A percentile compares a stretch with the other conserved stretches of the same genome.
These are phyloP conservation scores for Lophura nycthemera DNA, from an alignment of 2,113 vertebrate genomes.

Conservation along the genomic window DNA sequence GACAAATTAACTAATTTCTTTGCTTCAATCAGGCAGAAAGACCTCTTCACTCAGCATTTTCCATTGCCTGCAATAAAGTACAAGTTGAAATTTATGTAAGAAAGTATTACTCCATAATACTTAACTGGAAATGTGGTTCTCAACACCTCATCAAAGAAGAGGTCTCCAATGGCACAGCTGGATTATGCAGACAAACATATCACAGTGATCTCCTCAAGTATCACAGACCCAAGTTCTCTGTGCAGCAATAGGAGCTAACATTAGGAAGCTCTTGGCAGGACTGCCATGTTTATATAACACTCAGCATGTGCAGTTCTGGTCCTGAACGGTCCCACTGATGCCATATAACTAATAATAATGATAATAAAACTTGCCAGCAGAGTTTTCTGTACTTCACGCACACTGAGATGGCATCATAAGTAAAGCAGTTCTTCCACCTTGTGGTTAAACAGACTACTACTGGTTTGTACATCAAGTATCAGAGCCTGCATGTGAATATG, in stretches of 20 bases:
- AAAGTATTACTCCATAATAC: neutral
- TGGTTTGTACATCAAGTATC: neutral
- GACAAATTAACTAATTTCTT: neutral
- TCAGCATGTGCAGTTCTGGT: neutral
- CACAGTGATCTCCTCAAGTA: neutral
- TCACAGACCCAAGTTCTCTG: neutral
- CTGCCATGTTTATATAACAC: neutral
- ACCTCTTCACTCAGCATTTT: neutral
- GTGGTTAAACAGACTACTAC: slow-evolving; percentile 50
- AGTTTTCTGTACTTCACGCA: neutral
- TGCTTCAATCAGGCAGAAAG: neutral
- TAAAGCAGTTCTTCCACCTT: slow-evolving; percentile 68
- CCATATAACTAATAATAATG: neutral
- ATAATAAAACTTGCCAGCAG: neutral
- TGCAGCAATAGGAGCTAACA: neutral
- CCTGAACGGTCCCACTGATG: neutral
- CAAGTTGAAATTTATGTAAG: neutral
- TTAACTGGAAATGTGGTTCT: neutral
- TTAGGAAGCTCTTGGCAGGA: neutral
- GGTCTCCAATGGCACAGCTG: neutral
- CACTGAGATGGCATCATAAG: neutral
- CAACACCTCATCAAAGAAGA: neutral
- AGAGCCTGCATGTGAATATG: fast-evolving
- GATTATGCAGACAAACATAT: neutral
- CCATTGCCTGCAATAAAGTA: neutral